Evolutionary conservation across 2,888 invertebrate species (phyloP), one percentile per base, ranked within the genome.

Genomic region (Drosophila austrosaltans): DNA sequence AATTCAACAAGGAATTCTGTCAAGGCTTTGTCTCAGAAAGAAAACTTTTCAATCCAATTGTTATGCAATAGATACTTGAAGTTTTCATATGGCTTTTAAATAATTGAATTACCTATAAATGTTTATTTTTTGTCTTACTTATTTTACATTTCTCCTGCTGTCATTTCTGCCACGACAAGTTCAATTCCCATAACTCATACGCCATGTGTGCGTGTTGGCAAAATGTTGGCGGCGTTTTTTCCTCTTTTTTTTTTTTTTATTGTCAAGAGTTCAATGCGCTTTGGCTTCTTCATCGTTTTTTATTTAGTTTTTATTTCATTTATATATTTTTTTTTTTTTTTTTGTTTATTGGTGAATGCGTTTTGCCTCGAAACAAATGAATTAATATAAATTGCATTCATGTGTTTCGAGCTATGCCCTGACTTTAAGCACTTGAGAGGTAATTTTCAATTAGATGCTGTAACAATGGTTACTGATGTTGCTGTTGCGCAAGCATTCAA

Each of bases 381-480:
- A 80, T 85, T 78, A 87, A 82, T 82, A 85, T 85, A 76, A 87
- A 87, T 85, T 72, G 83, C 83, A 54, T 78, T 42, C 58, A 74
- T 67, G 82, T 85, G 36, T 36, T 10, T 36, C 62, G 69, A 7
- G 53, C 36, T 59, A 56, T 48, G 48, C 48, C 48, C 48, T 48
- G 48, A 48, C 48, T 48, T 48, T 48, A 74, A 60, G 79, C 79
- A 68, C 53, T 44, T 44, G 54, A 73, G 80, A 68, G 77, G 89
- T 86, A 77, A 83, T 88, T 88, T 82, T 86, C 89, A 83, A 86
- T 83, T 88, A 83, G 79, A 57, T 57, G 56, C 22, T 30, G 60
- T 72, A 71, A 54, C 77, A 83, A 63, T 73, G 56, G 65, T 57
- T 59, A 54, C 63, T 74, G 42, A 36, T 53, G 39, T 40, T 58